phyloP scores from a whole-genome alignment of 2,113 vertebrate species.

The Spea bombifrons region DNA sequence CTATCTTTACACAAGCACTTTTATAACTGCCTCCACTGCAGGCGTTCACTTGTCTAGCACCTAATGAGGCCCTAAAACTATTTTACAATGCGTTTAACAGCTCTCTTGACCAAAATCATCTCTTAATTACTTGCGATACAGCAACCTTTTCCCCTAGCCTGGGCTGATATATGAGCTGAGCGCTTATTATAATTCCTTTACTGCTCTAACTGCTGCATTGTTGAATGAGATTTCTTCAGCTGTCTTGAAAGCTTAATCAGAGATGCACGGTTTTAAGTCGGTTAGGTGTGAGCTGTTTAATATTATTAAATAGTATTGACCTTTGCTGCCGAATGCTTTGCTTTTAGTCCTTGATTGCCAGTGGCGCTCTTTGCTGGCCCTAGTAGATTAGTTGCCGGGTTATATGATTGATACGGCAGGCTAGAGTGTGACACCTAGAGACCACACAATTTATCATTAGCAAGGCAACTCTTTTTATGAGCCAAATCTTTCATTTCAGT shows the following conservation, averaged over 20 bases:
- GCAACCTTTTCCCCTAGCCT: slow-evolving; percentile 18
- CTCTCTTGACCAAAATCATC: slow-evolving; percentile 44
- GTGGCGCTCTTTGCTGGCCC: too few species aligned
- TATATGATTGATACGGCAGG: too few species aligned
- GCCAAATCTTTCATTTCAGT: too few species aligned
- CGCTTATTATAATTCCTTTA: background rate
- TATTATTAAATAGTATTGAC: too few species aligned
- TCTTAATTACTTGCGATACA: slow-evolving; percentile 32
- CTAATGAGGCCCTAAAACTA: slow-evolving; percentile 45
- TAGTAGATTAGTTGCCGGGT: too few species aligned
- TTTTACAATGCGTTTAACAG: slow-evolving; percentile 44
- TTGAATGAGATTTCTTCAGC: slow-evolving; percentile 1
- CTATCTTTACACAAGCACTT: background rate
- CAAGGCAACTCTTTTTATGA: too few species aligned
- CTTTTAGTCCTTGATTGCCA: too few species aligned
- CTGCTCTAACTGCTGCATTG: background rate
- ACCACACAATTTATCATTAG: too few species aligned
- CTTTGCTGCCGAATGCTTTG: too few species aligned
- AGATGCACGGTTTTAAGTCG: too few species aligned
- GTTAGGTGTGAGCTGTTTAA: too few species aligned
- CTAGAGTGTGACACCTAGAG: too few species aligned
- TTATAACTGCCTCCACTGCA: slow-evolving; percentile 24
- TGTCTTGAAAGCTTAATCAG: background rate
- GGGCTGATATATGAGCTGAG: slow-evolving; percentile 8
- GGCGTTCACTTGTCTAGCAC: slow-evolving; percentile 28